phyloP scores from a whole-genome alignment of 1,140 invertebrate genomes.

The Drosophila ercepeae region DNA sequence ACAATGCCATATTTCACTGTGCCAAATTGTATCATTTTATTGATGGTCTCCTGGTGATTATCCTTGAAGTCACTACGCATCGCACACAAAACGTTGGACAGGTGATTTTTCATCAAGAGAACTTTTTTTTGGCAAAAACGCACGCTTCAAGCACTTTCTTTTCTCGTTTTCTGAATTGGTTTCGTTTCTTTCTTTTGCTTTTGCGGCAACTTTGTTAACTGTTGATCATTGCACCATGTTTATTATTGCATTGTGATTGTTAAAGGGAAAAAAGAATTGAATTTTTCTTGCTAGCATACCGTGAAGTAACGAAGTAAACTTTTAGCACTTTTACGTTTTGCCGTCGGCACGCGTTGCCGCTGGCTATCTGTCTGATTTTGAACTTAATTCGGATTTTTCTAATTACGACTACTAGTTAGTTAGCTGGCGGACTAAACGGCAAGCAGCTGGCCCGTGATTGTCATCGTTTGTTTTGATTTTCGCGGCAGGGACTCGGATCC shows the following conservation, averaged over 20 bases:
- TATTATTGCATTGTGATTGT: neutral
- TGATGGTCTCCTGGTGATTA: conserved; percentile 83
- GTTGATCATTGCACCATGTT: conserved; percentile 44
- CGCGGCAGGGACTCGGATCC: neutral
- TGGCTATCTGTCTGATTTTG: conserved; percentile 23
- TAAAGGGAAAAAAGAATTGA: conserved; percentile 16
- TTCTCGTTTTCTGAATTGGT: conserved; percentile 20
- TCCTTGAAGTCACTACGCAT: conserved; percentile 84
- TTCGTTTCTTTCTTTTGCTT: neutral
- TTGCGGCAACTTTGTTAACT: conserved; percentile 7
- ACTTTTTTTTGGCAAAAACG: conserved; percentile 17
- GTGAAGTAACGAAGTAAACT: neutral
- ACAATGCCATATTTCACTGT: conserved; percentile 86
- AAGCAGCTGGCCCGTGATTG: conserved; percentile 28
- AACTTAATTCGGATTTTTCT: neutral
- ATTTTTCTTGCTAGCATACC: conserved; percentile 22
- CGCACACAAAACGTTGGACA: conserved; percentile 81
- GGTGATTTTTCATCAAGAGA: conserved; percentile 81
- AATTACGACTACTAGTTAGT: neutral
- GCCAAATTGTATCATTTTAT: conserved; percentile 86
- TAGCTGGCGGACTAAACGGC: conserved; percentile 20
- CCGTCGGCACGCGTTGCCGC: conserved; percentile 32
- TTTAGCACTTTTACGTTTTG: conserved; percentile 38
- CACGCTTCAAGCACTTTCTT: conserved; percentile 15
- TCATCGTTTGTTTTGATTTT: conserved; percentile 26